phyloP scores from a whole-genome alignment of 2,113 vertebrate species.

The Actenoides lindsayi region DNA sequence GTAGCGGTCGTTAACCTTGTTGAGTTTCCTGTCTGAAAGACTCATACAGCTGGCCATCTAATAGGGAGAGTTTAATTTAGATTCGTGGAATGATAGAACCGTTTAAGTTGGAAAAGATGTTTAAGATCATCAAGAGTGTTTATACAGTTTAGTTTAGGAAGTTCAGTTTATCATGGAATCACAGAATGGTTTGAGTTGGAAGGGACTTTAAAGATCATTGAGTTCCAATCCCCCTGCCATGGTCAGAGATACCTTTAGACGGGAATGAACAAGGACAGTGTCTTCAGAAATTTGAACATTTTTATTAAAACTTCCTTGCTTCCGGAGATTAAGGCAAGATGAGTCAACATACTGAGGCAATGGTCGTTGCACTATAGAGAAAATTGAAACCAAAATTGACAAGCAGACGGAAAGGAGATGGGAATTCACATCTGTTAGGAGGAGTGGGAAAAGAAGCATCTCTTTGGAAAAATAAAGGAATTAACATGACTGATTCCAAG shows the following conservation, averaged over 20 bases:
- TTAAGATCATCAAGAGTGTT: not conserved
- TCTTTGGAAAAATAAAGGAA: not conserved
- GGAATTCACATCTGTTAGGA: not conserved
- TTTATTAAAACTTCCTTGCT: not conserved
- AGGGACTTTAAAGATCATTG: not conserved
- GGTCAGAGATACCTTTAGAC: not conserved
- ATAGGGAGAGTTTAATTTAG: not conserved
- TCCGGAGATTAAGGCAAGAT: not conserved
- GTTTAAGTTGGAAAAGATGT: not conserved
- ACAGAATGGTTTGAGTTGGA: not conserved
- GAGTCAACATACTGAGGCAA: not conserved
- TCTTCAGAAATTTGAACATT: not conserved
- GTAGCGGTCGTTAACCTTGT: not conserved
- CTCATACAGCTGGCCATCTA: not conserved
- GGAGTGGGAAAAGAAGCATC: not conserved
- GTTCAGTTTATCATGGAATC: not conserved
- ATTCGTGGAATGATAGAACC: not conserved
- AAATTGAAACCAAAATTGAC: not conserved
- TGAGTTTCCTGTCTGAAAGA: not conserved
- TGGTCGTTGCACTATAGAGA: not conserved
- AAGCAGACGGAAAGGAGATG: not conserved
- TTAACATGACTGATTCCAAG: not conserved
- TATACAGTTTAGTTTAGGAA: not conserved
- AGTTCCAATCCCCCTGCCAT: not conserved
- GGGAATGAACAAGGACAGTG: not conserved